phyloP scores from a whole-genome alignment of 2,113 vertebrate species.

The Stomatorhinus ivindoensis region DNA sequence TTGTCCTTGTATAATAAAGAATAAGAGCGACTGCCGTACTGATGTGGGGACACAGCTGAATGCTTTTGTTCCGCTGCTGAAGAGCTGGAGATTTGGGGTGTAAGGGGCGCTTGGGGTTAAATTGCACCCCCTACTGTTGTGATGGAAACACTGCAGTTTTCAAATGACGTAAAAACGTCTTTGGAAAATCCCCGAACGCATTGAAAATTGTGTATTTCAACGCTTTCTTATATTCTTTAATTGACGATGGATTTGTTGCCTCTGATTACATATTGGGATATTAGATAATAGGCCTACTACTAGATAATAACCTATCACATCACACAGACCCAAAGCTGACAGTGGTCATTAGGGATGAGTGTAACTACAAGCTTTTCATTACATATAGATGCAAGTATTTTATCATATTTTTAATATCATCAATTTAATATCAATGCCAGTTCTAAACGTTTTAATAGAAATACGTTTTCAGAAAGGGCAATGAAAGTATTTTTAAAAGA shows the following conservation, averaged over 20 bases:
- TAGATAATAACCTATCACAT: background rate
- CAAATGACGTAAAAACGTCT: background rate
- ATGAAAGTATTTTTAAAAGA: background rate
- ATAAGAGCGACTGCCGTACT: background rate
- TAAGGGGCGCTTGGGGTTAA: background rate
- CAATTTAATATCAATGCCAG: no score
- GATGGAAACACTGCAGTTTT: background rate
- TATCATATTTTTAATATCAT: no score
- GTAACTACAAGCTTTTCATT: background rate
- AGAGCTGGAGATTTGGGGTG: background rate
- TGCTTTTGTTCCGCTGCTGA: background rate
- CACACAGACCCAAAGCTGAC: background rate
- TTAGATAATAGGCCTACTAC: background rate
- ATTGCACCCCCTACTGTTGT: background rate
- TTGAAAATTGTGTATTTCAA: background rate
- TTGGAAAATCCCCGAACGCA: background rate
- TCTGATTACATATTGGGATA: background rate
- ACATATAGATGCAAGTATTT: background rate
- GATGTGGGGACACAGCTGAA: background rate
- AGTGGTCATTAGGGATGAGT: background rate
- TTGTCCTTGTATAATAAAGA: background rate
- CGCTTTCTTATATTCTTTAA: background rate
- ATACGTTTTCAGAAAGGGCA: background rate
- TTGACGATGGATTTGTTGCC: background rate
- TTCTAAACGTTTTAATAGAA: background rate